Evolutionary conservation across 2,797 vertebrate species (phyloP).

Genomic region (Echiichthys vipera): DNA sequence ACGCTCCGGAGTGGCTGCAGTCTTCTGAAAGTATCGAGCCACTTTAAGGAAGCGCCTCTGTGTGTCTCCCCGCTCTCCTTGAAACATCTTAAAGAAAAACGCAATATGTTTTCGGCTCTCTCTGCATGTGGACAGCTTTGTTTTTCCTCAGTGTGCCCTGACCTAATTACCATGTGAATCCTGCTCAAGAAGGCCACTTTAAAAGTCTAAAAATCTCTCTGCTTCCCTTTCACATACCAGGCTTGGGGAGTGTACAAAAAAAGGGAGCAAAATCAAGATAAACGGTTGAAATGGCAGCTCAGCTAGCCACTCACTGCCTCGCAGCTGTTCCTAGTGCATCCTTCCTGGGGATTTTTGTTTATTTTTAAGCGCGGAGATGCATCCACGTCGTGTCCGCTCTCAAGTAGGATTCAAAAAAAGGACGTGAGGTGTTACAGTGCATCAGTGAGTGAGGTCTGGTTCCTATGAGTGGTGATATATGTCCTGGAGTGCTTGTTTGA

Average conservation of each 20-base stretch:
- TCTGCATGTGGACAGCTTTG: constrained; percentile 53
- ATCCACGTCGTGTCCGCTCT: constrained; percentile 15
- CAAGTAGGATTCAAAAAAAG: constrained; percentile 1
- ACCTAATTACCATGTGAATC: constrained; percentile 79
- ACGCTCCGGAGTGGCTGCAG: constrained; percentile 25
- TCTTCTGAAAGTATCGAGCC: constrained; percentile 17
- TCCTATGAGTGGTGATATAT: constrained; percentile 29
- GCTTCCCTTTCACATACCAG: constrained; percentile 54
- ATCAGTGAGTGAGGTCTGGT: constrained; percentile 28
- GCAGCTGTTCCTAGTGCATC: constrained; percentile 15
- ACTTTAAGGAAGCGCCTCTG: constrained; percentile 24
- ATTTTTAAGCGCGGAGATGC: constrained; percentile 30
- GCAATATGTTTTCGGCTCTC: constrained; percentile 39
- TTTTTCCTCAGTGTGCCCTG: constrained; percentile 61
- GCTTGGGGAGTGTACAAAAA: constrained; percentile 6
- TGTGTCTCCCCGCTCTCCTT: constrained; percentile 21
- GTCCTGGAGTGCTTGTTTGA: constrained; percentile 30
- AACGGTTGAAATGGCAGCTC: constrained; percentile 37
- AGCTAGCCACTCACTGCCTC: constrained; percentile 34
- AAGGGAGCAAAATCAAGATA: constrained; percentile 36
- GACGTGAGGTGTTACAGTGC: background rate
- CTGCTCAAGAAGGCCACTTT: constrained; percentile 62
- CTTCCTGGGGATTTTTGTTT: background rate
- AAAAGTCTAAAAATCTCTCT: constrained; percentile 54
- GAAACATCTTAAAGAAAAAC: constrained; percentile 38